These are phyloP conservation scores for Endomychus coccineus DNA, from an alignment of 2,888 invertebrate genomes.

Conservation along the genomic window DNA sequence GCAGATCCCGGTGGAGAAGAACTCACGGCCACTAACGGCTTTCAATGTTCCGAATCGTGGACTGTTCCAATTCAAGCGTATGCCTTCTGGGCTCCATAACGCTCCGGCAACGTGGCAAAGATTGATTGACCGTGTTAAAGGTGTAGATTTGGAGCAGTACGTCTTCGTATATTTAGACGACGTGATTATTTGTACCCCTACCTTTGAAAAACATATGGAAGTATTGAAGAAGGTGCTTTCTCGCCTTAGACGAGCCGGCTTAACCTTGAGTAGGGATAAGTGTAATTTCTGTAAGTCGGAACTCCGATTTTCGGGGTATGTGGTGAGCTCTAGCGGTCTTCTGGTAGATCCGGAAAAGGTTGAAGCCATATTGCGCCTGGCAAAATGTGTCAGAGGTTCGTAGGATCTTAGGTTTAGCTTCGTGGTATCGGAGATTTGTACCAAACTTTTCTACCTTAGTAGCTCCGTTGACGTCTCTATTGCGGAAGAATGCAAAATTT, in stretches of 20 bases:
- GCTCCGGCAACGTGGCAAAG: constrained; percentile 26
- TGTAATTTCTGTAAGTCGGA: constrained; percentile 1
- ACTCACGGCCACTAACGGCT: constrained; percentile 14
- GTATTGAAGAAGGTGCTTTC: constrained; percentile 3
- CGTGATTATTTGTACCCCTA: constrained; percentile 3
- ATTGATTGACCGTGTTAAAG: constrained; percentile 25
- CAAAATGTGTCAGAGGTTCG: constrained; percentile 12
- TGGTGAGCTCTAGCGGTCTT: constrained; percentile 1
- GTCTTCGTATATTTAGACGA: constrained; percentile 12
- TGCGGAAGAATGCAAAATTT: constrained; percentile 10
- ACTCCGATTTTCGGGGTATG: constrained; percentile 5
- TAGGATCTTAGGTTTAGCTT: constrained; percentile 13
- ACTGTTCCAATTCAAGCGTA: constrained; percentile 20
- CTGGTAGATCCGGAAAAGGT: constrained; percentile 5
- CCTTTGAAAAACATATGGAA: constrained; percentile 5
- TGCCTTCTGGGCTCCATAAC: constrained; percentile 29
- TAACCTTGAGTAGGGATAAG: constrained; percentile 3
- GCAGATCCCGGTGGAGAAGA: constrained; percentile 20
- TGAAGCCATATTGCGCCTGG: constrained; percentile 3
- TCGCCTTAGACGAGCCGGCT: background rate
- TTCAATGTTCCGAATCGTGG: constrained; percentile 21
- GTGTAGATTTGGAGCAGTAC: constrained; percentile 22
- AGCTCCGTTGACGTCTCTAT: constrained; percentile 9
- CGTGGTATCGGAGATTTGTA: constrained; percentile 18
- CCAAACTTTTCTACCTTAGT: constrained; percentile 13